Conservation (phyloP, 2,888 invertebrate genomes). For the Ormyrus thymus region DNA sequence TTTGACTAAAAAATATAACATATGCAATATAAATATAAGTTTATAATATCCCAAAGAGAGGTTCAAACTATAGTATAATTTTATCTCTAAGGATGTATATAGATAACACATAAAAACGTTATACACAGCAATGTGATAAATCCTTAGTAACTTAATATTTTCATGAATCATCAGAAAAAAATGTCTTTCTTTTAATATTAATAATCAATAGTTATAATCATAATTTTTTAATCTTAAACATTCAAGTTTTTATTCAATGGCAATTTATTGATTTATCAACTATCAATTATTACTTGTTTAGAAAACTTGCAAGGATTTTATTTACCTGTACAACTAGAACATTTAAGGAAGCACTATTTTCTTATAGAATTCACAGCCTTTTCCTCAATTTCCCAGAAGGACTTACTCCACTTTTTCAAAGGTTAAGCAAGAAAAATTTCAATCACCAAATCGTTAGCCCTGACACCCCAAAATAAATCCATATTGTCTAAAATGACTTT, state of each 20-base stretch:
- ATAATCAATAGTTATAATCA: background rate
- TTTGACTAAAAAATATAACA: background rate
- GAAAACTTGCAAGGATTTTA: no score
- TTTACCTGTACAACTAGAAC: slow-evolving; percentile 26
- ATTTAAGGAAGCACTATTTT: slow-evolving; percentile 35
- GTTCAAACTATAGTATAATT: no score
- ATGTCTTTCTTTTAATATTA: background rate
- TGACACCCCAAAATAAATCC: slow-evolving; percentile 8
- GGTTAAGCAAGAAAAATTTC: slow-evolving; percentile 7
- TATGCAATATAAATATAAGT: background rate
- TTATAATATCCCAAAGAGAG: background rate
- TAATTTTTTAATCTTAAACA: slow-evolving; percentile 5
- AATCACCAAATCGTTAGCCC: slow-evolving; percentile 2
- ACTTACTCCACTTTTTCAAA: background rate
- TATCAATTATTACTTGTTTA: no score
- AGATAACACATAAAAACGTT: slow-evolving; percentile 5
- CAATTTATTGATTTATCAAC: no score
- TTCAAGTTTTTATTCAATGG: background rate
- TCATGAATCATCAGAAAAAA: background rate
- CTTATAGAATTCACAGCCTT: slow-evolving; percentile 28
- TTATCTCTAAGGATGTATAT: no score
- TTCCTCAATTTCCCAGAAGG: slow-evolving; percentile 1
- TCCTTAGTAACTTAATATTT: background rate
- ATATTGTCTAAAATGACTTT: background rate
- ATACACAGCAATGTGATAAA: background rate